A percentile compares a stretch with the other conserved stretches of the same genome.
phyloP scores from a whole-genome alignment of 2,113 vertebrate species.

The Egretta garzetta region DNA sequence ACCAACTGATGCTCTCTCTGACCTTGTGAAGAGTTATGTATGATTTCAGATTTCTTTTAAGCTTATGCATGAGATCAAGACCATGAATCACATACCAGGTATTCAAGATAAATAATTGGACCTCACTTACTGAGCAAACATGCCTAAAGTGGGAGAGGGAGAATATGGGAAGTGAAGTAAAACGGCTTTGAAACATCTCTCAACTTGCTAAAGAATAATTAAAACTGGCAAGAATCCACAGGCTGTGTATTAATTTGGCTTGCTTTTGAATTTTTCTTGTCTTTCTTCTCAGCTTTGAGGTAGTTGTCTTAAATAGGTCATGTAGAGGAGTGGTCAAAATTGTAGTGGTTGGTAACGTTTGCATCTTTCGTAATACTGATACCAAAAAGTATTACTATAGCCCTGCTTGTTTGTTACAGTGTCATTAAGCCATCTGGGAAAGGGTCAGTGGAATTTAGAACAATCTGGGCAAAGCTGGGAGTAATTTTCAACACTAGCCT shows the following conservation, averaged over 20 bases:
- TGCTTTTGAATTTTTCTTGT: background rate
- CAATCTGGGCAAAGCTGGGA: background rate
- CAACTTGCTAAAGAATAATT: constrained; percentile 19
- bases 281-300: background rate
- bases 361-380: background rate
- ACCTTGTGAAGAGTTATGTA: background rate
- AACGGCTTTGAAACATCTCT: background rate
- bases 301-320: background rate
- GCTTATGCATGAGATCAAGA: background rate
- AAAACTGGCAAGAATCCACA: background rate
- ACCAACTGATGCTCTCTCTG: background rate
- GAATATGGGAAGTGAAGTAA: background rate
- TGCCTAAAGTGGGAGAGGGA: background rate
- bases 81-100: background rate
- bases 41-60: background rate
- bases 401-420: background rate
- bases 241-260: background rate
- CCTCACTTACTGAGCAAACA: background rate
- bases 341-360: background rate
- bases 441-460: background rate
- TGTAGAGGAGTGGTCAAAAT: background rate
- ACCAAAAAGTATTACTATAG: background rate
- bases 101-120: background rate
- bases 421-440: background rate
- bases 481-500: background rate